Conservation (phyloP, 2,888 invertebrate species). For the Drosophila mulleri region DNA sequence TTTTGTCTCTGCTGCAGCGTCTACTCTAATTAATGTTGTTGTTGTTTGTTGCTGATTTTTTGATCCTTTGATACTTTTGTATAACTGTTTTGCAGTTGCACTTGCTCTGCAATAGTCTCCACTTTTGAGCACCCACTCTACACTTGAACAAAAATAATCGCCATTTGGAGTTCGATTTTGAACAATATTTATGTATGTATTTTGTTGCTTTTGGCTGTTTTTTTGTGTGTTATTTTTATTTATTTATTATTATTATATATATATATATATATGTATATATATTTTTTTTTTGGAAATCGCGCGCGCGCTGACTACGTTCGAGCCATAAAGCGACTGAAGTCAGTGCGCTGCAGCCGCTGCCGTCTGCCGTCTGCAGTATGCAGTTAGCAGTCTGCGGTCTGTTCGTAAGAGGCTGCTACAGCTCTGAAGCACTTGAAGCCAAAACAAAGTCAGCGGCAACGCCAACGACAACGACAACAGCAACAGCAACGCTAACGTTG, state of each 20-base stretch:
- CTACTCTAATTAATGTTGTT: constrained; percentile 17
- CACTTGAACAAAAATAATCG: constrained; percentile 43
- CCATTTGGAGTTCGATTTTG: not conserved
- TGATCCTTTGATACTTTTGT: constrained; percentile 28
- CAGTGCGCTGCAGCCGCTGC: constrained; percentile 43
- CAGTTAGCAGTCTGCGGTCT: constrained; percentile 36
- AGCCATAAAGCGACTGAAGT: constrained; percentile 68
- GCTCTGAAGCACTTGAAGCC: constrained; percentile 49
- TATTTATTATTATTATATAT: not conserved
- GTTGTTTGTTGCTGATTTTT: not conserved
- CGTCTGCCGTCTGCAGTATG: constrained; percentile 27
- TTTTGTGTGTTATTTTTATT: constrained; percentile 2
- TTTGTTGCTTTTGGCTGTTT: not conserved
- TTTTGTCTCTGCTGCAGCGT: constrained; percentile 57
- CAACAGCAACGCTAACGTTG: constrained; percentile 47
- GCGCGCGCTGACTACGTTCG: constrained; percentile 57
- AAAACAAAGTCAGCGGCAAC: constrained; percentile 41
- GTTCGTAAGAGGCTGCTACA: constrained; percentile 40
- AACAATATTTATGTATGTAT: not conserved
- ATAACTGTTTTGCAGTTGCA: constrained; percentile 5
- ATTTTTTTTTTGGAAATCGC: constrained; percentile 27
- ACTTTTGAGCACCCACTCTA: constrained; percentile 27
- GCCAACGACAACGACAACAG: constrained; percentile 41
- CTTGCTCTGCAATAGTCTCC: constrained; percentile 18
- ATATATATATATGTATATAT: too few species aligned